Percentiles rank a stretch among this genome's conserved stretches.
phyloP scores from a whole-genome alignment of 2,113 vertebrate genomes.

The Chelonoidis abingdonii region DNA sequence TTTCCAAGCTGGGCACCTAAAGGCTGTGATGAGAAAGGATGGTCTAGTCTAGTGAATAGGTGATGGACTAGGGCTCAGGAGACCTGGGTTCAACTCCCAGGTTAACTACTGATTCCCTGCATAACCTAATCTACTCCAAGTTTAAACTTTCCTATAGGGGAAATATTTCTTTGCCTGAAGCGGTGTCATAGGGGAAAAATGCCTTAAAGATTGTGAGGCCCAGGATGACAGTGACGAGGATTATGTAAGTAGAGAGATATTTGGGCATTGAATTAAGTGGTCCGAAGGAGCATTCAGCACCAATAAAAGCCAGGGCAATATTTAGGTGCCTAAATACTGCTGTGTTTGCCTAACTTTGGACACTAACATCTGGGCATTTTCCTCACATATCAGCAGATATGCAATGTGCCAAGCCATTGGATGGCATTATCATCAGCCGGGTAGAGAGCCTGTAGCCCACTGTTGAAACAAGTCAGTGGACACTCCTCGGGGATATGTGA shows the following conservation, averaged over 20 bases:
- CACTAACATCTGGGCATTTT: neutral
- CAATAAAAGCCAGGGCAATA: neutral
- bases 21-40: too few relatives aligned
- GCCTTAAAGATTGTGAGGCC: neutral
- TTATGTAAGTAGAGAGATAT: neutral
- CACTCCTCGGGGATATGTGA: too few relatives aligned
- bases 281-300: neutral
- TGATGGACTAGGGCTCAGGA: neutral
- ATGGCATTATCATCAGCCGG: too few relatives aligned
- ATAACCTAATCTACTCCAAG: neutral
- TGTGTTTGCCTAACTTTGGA: neutral
- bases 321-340: neutral
- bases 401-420: too few relatives aligned
- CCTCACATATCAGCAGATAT: neutral
- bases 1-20: too few relatives aligned
- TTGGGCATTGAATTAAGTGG: neutral
- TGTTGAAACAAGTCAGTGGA: too few relatives aligned
- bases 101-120: neutral
- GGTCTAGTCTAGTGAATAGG: neutral
- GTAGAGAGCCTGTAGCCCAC: too few relatives aligned
- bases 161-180: neutral
- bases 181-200: rapidly evolving
- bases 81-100: neutral
- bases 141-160: neutral
- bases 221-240: neutral